Conservation (phyloP, 1,140 invertebrate genomes). For the Drusus annulatus region DNA sequence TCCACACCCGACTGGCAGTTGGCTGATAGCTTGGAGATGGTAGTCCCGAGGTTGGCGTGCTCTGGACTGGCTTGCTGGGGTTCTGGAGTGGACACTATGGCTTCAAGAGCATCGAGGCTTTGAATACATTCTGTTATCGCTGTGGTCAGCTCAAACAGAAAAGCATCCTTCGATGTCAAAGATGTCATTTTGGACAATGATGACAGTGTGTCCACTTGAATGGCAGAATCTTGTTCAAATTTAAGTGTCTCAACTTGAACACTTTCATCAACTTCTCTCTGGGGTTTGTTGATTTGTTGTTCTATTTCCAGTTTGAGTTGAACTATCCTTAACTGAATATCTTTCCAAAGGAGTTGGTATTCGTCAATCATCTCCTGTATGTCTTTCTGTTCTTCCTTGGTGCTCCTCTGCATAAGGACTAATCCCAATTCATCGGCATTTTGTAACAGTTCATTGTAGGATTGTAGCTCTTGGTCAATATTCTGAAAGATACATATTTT, state of each 20-base stretch:
- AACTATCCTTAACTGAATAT: conserved; percentile 73
- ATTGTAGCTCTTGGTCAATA: conserved; percentile 74
- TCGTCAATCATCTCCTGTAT: conserved; percentile 79
- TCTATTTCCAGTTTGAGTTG: conserved; percentile 69
- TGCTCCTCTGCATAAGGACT: conserved; percentile 73
- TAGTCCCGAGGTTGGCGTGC: conserved; percentile 70
- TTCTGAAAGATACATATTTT: conserved; percentile 61
- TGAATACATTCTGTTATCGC: conserved; percentile 77
- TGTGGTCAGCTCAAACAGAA: conserved; percentile 79
- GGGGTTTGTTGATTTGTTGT: conserved; percentile 60
- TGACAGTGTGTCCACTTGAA: conserved; percentile 84
- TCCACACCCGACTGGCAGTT: conserved; percentile 83
- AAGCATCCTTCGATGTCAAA: conserved; percentile 85
- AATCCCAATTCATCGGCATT: conserved; percentile 74
- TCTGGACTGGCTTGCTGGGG: conserved; percentile 71
- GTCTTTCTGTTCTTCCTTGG: conserved; percentile 67
- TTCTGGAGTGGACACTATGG: conserved; percentile 69
- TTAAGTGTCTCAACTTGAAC: conserved; percentile 82
- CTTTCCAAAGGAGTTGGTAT: conserved; percentile 78
- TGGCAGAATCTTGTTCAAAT: conserved; percentile 81
- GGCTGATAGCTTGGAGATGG: conserved; percentile 77
- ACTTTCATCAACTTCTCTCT: conserved; percentile 72
- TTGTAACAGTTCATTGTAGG: conserved; percentile 67
- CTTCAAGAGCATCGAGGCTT: conserved; percentile 73
- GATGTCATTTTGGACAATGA: conserved; percentile 70